A percentile compares a stretch with the other conserved stretches of the same genome.
Conservation (phyloP, 2,888 invertebrate species). For the Stenichneumon culpator region DNA sequence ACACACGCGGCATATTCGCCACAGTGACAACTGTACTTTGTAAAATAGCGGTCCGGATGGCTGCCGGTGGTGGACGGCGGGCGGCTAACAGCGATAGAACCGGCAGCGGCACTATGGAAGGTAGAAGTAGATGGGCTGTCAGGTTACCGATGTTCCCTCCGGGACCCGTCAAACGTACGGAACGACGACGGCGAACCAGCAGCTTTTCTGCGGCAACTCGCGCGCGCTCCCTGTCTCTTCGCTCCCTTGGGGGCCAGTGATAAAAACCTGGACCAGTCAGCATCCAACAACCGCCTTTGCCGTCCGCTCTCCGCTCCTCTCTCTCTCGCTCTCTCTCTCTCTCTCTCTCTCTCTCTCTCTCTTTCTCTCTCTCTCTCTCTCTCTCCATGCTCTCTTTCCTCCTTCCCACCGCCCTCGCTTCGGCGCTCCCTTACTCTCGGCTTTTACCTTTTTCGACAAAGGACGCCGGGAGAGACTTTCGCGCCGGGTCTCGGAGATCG, state of each 20-base stretch:
- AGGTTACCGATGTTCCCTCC: constrained; percentile 80
- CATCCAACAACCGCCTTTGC: constrained; percentile 78
- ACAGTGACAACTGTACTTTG: constrained; percentile 63
- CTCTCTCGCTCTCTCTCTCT: neutral
- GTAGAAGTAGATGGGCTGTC: constrained; percentile 79
- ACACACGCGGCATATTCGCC: constrained; percentile 45
- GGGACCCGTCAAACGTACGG: constrained; percentile 82
- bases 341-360: neutral
- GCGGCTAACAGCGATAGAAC: constrained; percentile 46
- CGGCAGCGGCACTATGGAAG: constrained; percentile 39
- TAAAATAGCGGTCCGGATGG: constrained; percentile 58
- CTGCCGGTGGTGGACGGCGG: constrained; percentile 45
- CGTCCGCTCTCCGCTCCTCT: constrained; percentile 47
- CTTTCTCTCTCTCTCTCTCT: too few species aligned
- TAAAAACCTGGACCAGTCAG: constrained; percentile 82
- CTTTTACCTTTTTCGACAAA: constrained; percentile 60
- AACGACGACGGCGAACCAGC: constrained; percentile 75
- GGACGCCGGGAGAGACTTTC: constrained; percentile 16
- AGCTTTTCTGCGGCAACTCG: constrained; percentile 74
- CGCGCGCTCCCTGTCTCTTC: constrained; percentile 71
- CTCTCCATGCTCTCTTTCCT: neutral
- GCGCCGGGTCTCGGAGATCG: constrained; percentile 22
- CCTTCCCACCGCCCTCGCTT: neutral
- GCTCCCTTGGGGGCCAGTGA: constrained; percentile 78
- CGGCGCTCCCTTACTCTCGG: constrained; percentile 17